Base-by-base conservation (phyloP, 1,140 invertebrate species). In the Berghia stephanieae region DNA sequence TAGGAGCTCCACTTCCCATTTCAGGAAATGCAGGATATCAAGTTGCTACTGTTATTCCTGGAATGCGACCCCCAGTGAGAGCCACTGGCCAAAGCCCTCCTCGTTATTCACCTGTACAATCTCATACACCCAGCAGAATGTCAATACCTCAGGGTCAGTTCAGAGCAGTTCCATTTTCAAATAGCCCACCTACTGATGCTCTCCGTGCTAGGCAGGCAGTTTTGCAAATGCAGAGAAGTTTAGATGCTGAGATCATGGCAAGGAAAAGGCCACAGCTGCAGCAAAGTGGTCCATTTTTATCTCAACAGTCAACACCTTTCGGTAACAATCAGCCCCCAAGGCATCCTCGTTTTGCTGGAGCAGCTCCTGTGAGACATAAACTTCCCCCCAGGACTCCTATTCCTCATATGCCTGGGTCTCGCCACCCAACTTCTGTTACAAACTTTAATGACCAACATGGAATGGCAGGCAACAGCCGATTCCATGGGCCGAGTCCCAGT, bases 171-270 rank as follows among this genome's bases (percentile, higher is more conserved):
- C 46, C 42, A 36, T 21, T n/a, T 24, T 24, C 42, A 44, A 57
- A 60, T 1, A 60, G 40, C 27, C 46, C 70, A 21, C 70, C 72
- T 27, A 68, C 43, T 68, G 63, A 68, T 24, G 74, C 74, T n/a
- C 46, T 43, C 13, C 63, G 44, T 24, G 57, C 74, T 34, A 67
- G 74, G 27, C 74, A 67, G 4, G 44, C 27, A 36, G 74, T 76
- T 18, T 21, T 40, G 74, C 44, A 76, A 31, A 76, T 76, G 74
- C 74, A 76, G 27, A 36, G 68, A 42, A 76, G n/a, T 24, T n/a
- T 76, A 34, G 74, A 76, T 42, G 3, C 46, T 67, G 60, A 76
- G 31, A 76, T 76, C 13, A 76, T 6, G 44, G 74, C 74, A n/a
- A 76, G 52, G n/a, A 76, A 76, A 52, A 63, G 74, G n/a, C n/a